These are phyloP conservation scores for Drosophila anomelani DNA, from an alignment of 2,888 invertebrate species.

Conservation along the genomic window DNA sequence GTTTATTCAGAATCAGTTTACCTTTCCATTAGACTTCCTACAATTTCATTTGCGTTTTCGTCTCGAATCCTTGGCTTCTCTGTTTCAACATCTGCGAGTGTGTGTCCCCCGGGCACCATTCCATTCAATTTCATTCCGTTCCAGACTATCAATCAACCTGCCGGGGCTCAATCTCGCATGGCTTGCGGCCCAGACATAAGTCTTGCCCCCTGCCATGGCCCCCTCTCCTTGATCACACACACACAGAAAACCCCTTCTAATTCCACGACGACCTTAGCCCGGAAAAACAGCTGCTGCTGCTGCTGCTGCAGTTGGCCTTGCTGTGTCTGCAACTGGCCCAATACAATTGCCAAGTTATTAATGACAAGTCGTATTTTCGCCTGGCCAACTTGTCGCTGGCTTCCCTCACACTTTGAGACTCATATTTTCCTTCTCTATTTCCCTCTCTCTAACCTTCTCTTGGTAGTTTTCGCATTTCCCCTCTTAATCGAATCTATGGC, in stretches of 20 bases:
- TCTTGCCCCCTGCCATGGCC: slow-evolving; percentile 14
- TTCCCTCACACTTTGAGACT: background rate
- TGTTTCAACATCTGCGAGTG: slow-evolving; percentile 20
- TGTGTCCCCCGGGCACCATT: slow-evolving; percentile 33
- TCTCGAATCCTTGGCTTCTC: background rate
- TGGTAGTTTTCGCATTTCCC: slow-evolving; percentile 45
- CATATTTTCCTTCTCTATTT: background rate
- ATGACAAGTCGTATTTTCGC: slow-evolving; percentile 67
- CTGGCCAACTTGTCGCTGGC: slow-evolving; percentile 48
- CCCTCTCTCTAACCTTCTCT: background rate
- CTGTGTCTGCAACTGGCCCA: slow-evolving; percentile 40
- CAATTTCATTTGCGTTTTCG: background rate
- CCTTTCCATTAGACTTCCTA: background rate
- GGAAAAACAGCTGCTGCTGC: slow-evolving; percentile 31
- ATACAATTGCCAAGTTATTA: slow-evolving; percentile 74
- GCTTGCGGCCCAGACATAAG: slow-evolving; percentile 37
- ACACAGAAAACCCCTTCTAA: background rate
- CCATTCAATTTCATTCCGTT: slow-evolving; percentile 44
- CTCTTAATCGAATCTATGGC: slow-evolving; percentile 60
- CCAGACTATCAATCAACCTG: slow-evolving; percentile 42
- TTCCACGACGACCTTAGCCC: background rate
- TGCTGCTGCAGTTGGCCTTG: slow-evolving; percentile 40
- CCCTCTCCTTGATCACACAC: slow-evolving; percentile 10
- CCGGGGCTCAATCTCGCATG: slow-evolving; percentile 33
- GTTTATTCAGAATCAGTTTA: background rate